Conservation (phyloP, 2,888 invertebrate species). For the Aspidiotus rigidus region DNA sequence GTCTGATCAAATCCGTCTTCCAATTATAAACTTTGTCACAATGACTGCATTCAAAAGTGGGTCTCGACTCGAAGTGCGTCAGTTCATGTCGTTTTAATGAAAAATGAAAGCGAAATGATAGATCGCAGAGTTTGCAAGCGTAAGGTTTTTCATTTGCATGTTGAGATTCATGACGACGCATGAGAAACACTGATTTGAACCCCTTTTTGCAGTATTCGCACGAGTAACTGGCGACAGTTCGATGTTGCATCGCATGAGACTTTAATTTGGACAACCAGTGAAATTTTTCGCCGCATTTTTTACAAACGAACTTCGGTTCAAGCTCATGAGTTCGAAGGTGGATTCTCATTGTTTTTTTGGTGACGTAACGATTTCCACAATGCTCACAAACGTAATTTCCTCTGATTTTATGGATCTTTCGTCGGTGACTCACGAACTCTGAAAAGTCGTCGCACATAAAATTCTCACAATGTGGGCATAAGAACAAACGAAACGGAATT, state of each 20-base stretch:
- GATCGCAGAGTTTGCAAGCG: neutral
- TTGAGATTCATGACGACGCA: neutral
- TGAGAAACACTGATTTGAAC: neutral
- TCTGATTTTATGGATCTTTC: neutral
- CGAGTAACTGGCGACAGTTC: neutral
- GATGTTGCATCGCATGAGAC: neutral
- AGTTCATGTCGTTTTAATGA: neutral
- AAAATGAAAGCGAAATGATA: neutral
- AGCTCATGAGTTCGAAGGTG: neutral
- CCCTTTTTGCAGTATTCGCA: neutral
- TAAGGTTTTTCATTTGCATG: neutral
- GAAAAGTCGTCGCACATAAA: no score
- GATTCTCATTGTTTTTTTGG: neutral
- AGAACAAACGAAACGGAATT: no score
- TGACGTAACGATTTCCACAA: neutral
- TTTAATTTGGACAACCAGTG: neutral
- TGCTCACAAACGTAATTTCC: neutral
- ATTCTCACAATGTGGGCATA: no score
- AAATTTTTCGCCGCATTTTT: neutral
- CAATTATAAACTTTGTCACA: neutral
- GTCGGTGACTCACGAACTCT: no score
- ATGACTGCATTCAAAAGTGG: neutral
- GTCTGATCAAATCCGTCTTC: constrained; percentile 4
- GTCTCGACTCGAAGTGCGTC: neutral
- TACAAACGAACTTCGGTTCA: neutral